Evolutionary conservation across 2,888 invertebrate genomes (phyloP).

Genomic region (Heteromurus nitidus): DNA sequence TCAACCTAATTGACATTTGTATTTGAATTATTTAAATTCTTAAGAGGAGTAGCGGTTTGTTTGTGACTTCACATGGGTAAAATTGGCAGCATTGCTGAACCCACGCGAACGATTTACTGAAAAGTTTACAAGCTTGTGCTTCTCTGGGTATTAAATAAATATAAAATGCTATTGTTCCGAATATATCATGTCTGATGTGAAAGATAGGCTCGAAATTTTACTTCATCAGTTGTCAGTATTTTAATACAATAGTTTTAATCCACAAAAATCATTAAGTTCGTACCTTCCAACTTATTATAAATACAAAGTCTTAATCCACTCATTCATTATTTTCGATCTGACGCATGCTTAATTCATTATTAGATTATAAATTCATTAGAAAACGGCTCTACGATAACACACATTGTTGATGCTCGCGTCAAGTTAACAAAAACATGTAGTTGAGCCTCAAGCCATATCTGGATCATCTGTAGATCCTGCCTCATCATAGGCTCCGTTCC

Average conservation of each 20-base stretch:
- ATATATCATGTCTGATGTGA: too few species aligned
- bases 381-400: too few species aligned
- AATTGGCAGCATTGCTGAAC: conserved; percentile 36
- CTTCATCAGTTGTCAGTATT: too few species aligned
- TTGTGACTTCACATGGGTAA: conserved; percentile 44
- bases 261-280: neutral
- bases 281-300: neutral
- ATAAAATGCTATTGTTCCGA: too few species aligned
- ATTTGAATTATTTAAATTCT: too few species aligned
- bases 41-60: too few species aligned
- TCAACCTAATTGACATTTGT: too few species aligned
- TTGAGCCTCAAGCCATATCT: neutral
- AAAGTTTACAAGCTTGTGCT: too few species aligned
- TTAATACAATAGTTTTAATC: too few species aligned
- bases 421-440: neutral
- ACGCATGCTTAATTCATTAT: neutral
- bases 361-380: too few species aligned
- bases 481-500: neutral
- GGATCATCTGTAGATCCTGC: neutral
- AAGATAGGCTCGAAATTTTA: neutral
- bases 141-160: too few species aligned
- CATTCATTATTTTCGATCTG: neutral
- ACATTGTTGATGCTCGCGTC: neutral
- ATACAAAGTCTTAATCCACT: neutral
- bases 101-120: neutral